Conservation (phyloP, 2,797 vertebrate species). For the Mallotus villosus region DNA sequence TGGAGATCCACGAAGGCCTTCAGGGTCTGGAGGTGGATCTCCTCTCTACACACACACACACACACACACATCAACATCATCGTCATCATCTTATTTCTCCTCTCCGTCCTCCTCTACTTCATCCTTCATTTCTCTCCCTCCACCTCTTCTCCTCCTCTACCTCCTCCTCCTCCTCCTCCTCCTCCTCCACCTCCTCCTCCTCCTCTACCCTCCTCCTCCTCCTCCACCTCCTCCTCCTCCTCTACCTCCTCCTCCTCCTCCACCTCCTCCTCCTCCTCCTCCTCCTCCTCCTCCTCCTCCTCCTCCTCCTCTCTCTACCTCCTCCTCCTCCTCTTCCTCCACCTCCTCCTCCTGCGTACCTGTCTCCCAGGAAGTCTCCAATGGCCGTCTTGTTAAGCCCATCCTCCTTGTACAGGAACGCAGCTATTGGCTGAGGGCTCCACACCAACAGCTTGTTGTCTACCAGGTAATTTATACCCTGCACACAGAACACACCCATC, state of each 20-base stretch:
- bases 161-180: too few relatives aligned
- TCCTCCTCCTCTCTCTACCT: too few relatives aligned
- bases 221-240: too few relatives aligned
- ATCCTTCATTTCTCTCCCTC: too few relatives aligned
- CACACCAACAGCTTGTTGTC: conserved; percentile 79
- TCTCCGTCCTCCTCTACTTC: too few relatives aligned
- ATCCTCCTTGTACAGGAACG: conserved; percentile 91
- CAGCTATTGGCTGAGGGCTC: conserved; percentile 77
- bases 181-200: too few relatives aligned
- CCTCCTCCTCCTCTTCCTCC: conserved; percentile 96
- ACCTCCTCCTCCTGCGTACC: conserved; percentile 67
- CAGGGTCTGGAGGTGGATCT: conserved; percentile 81
- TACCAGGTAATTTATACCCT: conserved; percentile 85
- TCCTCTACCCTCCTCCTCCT: too few relatives aligned
- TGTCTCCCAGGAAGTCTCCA: conserved; percentile 86
- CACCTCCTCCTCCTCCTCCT: too few relatives aligned
- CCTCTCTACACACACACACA: conserved; percentile 70
- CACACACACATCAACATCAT: neutral
- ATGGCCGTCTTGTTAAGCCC: conserved; percentile 94
- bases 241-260: too few relatives aligned
- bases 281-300: too few relatives aligned
- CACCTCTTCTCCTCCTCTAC: too few relatives aligned
- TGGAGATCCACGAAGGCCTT: conserved; percentile 89
- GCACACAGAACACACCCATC: neutral
- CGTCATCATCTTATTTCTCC: neutral